Evolutionary conservation across 2,888 invertebrate genomes (phyloP), one percentile per base, ranked within the genome.

Genomic region (Meta bourneti): DNA sequence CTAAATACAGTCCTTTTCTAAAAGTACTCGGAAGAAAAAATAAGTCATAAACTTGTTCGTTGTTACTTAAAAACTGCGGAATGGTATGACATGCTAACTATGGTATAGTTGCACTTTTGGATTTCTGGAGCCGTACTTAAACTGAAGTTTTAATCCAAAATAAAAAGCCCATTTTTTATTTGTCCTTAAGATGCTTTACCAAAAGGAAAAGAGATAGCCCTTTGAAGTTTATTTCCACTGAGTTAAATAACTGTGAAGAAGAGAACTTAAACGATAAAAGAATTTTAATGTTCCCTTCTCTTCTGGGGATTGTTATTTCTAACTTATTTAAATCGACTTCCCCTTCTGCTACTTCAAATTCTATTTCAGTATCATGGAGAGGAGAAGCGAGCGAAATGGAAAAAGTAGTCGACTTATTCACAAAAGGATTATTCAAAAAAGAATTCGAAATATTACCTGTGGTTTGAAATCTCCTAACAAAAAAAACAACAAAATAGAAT

Each of bases 311-410:
- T 84, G 78, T 52, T 52, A 78, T 75, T 84, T 84, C 74, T 74
- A 84, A 74, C 74, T 84, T 72, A 84, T 84, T 84, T 84, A 74
- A 84, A 84, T 84, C 74, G 83, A 84, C 83, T 84, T 74, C 74
- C 11, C 61, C 61, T 84, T 52, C 51, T 78, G 83, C 70, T 19
- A 9, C 8, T 48, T 81, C 34, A 48, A 49, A 81, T 81, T 84
- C 74, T 19, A 82, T 8, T 20, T 74, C n/a, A 7, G 75, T 34
- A 54, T 13, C 49, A 72, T 52, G 54, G 74, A 84, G 52, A 34
- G 19, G 72, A 20, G 49, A 20, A 9, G 34, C 13, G 13, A 75
- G 34, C 9, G 7, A 34, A 20, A 48, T 48, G 34, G 61, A 61
- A 74, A 75, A 48, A 71, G 51, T 49, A 61, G 5, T 16, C 61